Evolutionary conservation across 1,140 invertebrate genomes (phyloP).

Genomic region (Melanaphis sacchari): DNA sequence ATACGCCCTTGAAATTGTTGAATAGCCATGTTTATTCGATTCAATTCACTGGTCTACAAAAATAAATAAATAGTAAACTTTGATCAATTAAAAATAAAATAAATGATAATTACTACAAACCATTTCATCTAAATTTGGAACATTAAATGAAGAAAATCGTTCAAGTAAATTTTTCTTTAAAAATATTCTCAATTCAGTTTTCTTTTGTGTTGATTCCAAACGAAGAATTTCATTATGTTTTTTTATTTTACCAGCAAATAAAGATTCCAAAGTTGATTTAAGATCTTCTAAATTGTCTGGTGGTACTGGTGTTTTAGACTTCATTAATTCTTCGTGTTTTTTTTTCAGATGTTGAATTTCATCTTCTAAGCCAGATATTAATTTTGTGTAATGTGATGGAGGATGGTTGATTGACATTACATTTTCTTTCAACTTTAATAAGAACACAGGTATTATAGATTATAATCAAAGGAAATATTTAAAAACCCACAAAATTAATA

Average conservation of each 20-base stretch:
- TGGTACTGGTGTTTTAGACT: constrained; percentile 14
- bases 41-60: constrained; percentile 37
- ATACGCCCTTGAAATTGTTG: constrained; percentile 51
- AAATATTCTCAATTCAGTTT: constrained; percentile 47
- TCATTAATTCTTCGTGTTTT: constrained; percentile 15
- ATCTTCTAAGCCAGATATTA: constrained; percentile 41
- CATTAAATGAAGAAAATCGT: constrained; percentile 31
- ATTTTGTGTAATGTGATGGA: constrained; percentile 39
- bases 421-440: constrained; percentile 50
- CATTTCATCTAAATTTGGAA: constrained; percentile 31
- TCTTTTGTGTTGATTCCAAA: constrained; percentile 53
- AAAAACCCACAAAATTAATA: neutral
- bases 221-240: constrained; percentile 52
- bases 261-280: constrained; percentile 33
- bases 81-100: neutral
- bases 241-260: constrained; percentile 29
- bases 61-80: neutral
- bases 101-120: neutral
- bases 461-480: neutral
- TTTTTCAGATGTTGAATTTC: neutral
- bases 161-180: constrained; percentile 54
- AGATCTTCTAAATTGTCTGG: constrained; percentile 52
- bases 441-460: neutral
- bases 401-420: constrained; percentile 46
- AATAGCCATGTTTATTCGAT: constrained; percentile 50